phyloP scores from a whole-genome alignment of 2,888 invertebrate species.

The Caenorhabditis macrosperma region DNA sequence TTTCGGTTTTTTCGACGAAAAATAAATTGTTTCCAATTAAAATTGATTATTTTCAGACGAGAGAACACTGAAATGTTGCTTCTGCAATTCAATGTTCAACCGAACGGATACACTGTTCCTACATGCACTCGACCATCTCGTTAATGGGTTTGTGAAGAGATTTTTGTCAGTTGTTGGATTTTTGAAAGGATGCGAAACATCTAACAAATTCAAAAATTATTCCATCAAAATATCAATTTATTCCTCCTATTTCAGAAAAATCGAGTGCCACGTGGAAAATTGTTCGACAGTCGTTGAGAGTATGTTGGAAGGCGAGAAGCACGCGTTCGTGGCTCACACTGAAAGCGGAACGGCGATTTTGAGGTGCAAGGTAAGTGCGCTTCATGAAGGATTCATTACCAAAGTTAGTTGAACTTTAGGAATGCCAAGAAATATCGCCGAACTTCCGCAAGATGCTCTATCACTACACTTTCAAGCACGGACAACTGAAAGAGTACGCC shows the following conservation, averaged over 20 bases:
- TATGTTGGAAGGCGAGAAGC: conserved; percentile 22
- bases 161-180: neutral
- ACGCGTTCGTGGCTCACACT: conserved; percentile 1
- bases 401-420: conserved; percentile 9
- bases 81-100: conserved; percentile 32
- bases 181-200: neutral
- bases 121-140: conserved; percentile 27
- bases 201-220: too few relatives aligned
- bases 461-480: conserved; percentile 38
- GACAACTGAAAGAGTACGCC: conserved; percentile 35
- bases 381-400: neutral
- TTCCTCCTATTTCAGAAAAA: conserved; percentile 27
- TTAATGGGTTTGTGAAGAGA: conserved; percentile 3
- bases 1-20: neutral
- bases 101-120: conserved; percentile 30
- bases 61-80: conserved; percentile 31
- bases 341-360: neutral
- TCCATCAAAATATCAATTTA: too few relatives aligned
- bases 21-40: neutral
- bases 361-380: conserved; percentile 23
- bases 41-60: conserved; percentile 18
- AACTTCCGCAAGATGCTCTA: conserved; percentile 35
- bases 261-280: conserved; percentile 9
- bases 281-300: conserved; percentile 3
- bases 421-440: neutral